phyloP scores from a whole-genome alignment of 2,888 invertebrate species.

The Yponomeuta malinellus region DNA sequence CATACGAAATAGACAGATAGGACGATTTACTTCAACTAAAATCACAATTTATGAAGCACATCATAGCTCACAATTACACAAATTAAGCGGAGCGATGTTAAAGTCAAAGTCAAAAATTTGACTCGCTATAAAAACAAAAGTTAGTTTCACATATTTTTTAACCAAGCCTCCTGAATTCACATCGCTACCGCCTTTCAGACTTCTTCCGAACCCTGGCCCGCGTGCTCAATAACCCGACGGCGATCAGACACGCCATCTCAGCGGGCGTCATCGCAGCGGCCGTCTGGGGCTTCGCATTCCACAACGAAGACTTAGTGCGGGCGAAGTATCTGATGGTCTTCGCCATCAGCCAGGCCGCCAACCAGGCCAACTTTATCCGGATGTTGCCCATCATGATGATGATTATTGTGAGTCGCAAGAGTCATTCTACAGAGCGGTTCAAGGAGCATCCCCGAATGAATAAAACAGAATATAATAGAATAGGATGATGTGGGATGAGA shows the following conservation, averaged over 20 bases:
- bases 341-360: background rate
- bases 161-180: background rate
- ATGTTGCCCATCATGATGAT: constrained; percentile 13
- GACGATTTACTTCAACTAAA: no score
- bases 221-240: background rate
- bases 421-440: no score
- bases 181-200: background rate
- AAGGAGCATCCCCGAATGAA: background rate
- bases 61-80: no score
- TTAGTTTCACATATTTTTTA: no score
- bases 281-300: constrained; percentile 11
- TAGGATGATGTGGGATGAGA: no score
- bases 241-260: constrained; percentile 9
- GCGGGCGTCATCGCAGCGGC: constrained; percentile 2
- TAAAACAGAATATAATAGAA: no score
- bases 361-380: constrained; percentile 12
- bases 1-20: no score
- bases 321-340: background rate
- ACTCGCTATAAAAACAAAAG: no score
- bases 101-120: no score
- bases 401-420: constrained; percentile 14
- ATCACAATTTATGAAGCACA: no score
- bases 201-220: constrained; percentile 8
- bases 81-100: no score
- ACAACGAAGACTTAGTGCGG: background rate